Evolutionary conservation across 1,140 invertebrate genomes (phyloP), one percentile per base, ranked within the genome.

Genomic region (Penaeus chinensis): DNA sequence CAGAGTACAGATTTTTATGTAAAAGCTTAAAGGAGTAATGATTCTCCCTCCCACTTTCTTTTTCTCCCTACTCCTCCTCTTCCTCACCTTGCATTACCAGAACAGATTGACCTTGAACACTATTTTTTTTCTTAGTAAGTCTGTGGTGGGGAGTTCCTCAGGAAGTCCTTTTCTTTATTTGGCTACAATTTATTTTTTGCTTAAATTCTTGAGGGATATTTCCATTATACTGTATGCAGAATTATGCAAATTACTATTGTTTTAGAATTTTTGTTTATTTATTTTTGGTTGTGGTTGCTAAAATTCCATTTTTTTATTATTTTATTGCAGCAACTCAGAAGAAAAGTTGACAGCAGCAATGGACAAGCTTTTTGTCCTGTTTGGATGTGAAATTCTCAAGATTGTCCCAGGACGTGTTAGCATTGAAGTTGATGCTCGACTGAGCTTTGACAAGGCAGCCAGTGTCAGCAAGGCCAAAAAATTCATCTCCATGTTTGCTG

Each of bases 321-420:
- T 24, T 82, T 65, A 60, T 85, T 89, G 11, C 61, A 92, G 93
- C 60, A 85, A 88, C 60, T 37, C 85, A 3, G 88, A 90, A 61
- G 90, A 92, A 71, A 91, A 98, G 93, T 90, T 96, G 3, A 93
- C 95, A 77, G 94, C 95, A 91, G 96, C 98, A 5, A 95, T 98
- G 92, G 98, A 99, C 91, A 96, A 97, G 92, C 94, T 99, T 0
- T 98, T 97, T 93, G 97, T 99, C 0, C 92, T 99, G 1, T 99
- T 99, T 94, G 99, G 99, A 24, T 94, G 94, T 91, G 98, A 99
- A 94, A 99, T 99, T 90, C 94, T 99, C 61, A 98, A 99, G 93
- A 98, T 99, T 91, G 96, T 99, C 90, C 99, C 99, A 60, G 99
- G 99, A 11, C 93, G 99, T 89, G 99, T 99, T 5, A 99, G 98